Conservation (phyloP, 2,797 vertebrate species). For the Halcyon smyrnensis region DNA sequence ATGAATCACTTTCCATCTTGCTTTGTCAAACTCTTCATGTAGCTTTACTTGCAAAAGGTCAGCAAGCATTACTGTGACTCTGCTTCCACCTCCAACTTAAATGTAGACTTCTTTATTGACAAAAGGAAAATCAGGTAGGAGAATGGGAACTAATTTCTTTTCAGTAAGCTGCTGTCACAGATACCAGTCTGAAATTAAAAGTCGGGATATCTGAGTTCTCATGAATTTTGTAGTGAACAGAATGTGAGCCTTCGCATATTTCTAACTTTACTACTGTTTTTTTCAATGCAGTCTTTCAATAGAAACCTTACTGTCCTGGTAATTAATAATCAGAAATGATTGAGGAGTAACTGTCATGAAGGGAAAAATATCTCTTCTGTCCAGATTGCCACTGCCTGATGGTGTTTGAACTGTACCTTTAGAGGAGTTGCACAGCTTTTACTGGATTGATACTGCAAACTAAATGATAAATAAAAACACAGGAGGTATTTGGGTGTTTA, state of each 20-base stretch:
- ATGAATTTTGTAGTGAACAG: not conserved
- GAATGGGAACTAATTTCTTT: not conserved
- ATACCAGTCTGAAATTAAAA: not conserved
- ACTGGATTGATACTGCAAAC: not conserved
- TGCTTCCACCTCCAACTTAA: not conserved
- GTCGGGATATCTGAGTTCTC: not conserved
- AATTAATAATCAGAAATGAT: not conserved
- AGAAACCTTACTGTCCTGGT: not conserved
- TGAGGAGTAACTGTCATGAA: not conserved
- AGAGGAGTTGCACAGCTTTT: not conserved
- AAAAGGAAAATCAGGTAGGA: not conserved
- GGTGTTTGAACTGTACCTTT: not conserved
- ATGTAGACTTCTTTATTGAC: not conserved
- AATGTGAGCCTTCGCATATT: not conserved
- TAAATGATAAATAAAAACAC: not conserved
- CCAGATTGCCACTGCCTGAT: not conserved
- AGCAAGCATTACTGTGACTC: conserved; percentile 22
- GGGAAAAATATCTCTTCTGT: not conserved
- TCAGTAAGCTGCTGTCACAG: not conserved
- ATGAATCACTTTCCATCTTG: conserved; percentile 31
- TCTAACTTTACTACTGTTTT: not conserved
- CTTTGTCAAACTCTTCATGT: conserved; percentile 42
- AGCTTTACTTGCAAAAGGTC: conserved; percentile 55
- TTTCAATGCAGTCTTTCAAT: not conserved
- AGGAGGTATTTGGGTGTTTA: not conserved